Evolutionary conservation across 2,797 vertebrate genomes (phyloP).

Genomic region (Liasis olivaceus): DNA sequence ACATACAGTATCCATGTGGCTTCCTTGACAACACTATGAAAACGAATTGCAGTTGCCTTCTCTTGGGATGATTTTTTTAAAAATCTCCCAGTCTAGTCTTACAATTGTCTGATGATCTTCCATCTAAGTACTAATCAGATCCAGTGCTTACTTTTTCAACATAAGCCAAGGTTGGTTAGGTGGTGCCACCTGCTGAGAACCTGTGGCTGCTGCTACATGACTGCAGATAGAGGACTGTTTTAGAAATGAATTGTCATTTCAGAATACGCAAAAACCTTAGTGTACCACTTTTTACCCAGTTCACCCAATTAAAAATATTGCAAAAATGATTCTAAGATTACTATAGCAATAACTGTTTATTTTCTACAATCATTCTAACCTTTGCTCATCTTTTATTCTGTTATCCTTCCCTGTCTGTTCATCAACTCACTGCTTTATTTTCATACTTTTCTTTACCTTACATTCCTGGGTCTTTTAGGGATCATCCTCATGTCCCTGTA

Average conservation of each 20-base stretch:
- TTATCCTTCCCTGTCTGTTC: background rate
- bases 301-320: background rate
- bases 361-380: background rate
- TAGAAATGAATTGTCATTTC: background rate
- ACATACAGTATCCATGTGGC: background rate
- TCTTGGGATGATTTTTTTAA: background rate
- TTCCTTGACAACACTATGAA: background rate
- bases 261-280: background rate
- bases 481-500: background rate
- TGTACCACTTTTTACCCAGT: background rate
- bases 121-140: background rate
- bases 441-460: background rate
- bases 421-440: background rate
- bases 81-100: background rate
- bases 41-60: background rate
- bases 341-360: background rate
- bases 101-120: background rate
- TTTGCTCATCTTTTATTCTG: background rate
- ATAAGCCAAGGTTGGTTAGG: background rate
- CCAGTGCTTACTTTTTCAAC: background rate
- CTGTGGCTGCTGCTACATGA: background rate
- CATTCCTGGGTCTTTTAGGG: constrained; percentile 1
- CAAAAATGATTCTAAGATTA: background rate
- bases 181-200: background rate
- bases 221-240: background rate